Evolutionary conservation across 2,113 vertebrate genomes (phyloP).

Genomic region (Carassius carassius): DNA sequence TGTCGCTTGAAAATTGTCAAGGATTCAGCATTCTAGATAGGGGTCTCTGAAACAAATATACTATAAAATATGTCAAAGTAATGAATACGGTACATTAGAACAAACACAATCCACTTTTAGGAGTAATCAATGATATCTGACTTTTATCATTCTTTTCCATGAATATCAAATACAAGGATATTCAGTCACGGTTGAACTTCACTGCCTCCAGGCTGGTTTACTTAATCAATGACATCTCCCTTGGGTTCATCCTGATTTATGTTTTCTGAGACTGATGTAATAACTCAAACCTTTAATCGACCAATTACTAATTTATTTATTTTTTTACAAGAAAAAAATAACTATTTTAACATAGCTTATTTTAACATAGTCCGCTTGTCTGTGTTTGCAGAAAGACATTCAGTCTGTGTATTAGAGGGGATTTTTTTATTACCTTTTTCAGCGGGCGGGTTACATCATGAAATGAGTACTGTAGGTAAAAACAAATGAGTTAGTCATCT

Average conservation of each 20-base stretch:
- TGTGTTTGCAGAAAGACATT: no score
- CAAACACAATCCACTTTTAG: not conserved
- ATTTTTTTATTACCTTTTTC: no score
- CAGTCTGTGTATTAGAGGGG: no score
- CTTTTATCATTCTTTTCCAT: not conserved
- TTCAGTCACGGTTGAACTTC: conserved; percentile 27
- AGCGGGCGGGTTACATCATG: no score
- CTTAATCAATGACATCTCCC: conserved; percentile 62
- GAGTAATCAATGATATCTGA: not conserved
- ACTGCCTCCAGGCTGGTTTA: conserved; percentile 59
- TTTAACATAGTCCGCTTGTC: no score
- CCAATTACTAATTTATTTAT: conserved; percentile 9
- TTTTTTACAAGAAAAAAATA: no score
- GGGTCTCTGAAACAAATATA: not conserved
- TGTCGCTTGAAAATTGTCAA: no score
- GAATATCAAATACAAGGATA: conserved; percentile 34
- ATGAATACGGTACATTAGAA: not conserved
- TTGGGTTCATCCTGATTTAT: conserved; percentile 64
- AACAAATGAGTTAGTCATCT: no score
- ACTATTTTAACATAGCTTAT: no score
- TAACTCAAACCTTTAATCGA: conserved; percentile 31
- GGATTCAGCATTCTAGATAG: no score
- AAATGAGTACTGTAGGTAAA: no score
- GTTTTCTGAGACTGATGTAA: conserved; percentile 54
- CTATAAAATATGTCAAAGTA: not conserved